Evolutionary conservation across 2,797 vertebrate species (phyloP).

Genomic region (Iguana delicatissima): DNA sequence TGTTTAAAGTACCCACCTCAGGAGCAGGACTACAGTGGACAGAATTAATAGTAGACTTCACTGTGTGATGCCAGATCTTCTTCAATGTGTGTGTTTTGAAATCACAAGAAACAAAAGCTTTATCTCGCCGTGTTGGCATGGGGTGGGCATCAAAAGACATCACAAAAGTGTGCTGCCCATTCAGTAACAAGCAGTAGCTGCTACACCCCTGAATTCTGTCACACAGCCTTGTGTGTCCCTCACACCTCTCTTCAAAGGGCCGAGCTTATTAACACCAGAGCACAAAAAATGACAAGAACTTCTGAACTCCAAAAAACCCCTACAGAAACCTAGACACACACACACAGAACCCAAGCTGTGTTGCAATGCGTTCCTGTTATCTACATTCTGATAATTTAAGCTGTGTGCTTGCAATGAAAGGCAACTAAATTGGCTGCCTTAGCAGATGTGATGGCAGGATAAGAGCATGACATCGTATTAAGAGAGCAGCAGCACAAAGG

Average conservation of each 20-base stretch:
- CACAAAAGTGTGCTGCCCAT: background rate
- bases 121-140: background rate
- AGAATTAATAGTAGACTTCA: background rate
- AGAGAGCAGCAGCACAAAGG: background rate
- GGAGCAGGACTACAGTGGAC: too few relatives aligned
- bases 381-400: constrained; percentile 8
- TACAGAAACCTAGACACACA: background rate
- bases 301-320: background rate
- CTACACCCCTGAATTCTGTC: background rate
- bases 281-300: background rate
- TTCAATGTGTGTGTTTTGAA: background rate
- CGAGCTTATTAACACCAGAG: background rate
- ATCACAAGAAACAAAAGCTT: background rate
- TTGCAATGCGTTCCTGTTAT: background rate
- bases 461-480: background rate
- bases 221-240: background rate
- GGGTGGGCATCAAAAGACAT: background rate
- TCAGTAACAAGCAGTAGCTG: rapidly evolving
- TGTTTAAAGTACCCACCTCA: too few relatives aligned
- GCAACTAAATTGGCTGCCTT: background rate
- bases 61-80: background rate
- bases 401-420: background rate
- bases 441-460: background rate
- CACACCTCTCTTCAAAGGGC: background rate
- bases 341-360: constrained; percentile 1